Conservation (phyloP, 2,797 vertebrate genomes). For the Gallinago nigripennis region DNA sequence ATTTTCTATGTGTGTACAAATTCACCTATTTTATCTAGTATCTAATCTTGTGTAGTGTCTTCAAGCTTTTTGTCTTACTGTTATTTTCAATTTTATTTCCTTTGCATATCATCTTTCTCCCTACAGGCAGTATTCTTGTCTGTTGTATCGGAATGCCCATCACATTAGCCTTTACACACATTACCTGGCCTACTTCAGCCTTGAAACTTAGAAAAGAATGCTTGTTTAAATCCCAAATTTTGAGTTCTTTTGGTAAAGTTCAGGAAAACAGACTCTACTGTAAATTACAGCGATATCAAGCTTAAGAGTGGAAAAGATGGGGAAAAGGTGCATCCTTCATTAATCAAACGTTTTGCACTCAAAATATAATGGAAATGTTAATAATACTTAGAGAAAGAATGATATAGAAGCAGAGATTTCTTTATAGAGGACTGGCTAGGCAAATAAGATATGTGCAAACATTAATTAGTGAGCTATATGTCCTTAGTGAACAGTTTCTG, state of each 20-base stretch:
- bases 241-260: neutral
- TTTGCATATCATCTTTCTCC: neutral
- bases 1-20: neutral
- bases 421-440: neutral
- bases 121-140: neutral
- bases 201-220: neutral
- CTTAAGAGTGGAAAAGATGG: neutral
- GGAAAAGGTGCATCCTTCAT: neutral
- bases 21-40: neutral
- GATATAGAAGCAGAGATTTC: neutral
- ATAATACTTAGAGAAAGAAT: neutral
- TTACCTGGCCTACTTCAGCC: neutral
- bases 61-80: neutral
- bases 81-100: neutral
- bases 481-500: neutral
- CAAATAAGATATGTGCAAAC: neutral
- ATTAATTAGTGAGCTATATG: neutral
- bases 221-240: neutral
- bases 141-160: neutral
- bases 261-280: neutral
- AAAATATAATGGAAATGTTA: neutral
- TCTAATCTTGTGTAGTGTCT: neutral
- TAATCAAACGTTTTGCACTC: neutral
- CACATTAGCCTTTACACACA: accelerated
- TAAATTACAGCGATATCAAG: neutral